phyloP scores from a whole-genome alignment of 2,113 vertebrate genomes.

The Argyrosomus japonicus region DNA sequence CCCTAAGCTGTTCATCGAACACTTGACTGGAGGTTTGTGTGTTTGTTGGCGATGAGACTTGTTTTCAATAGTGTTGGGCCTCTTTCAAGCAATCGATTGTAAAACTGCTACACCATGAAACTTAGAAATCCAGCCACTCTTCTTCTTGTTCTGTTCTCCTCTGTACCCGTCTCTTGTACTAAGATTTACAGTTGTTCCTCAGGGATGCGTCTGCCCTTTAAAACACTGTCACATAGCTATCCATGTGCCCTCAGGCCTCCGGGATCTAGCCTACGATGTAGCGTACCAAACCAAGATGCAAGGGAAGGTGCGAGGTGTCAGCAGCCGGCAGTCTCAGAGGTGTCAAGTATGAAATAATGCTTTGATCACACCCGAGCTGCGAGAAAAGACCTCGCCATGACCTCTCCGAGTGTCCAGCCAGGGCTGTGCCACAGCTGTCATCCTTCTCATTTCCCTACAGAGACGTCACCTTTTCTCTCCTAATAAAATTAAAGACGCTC shows the following conservation, averaged over 20 bases:
- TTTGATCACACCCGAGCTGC: slow-evolving; percentile 56
- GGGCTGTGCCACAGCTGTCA: slow-evolving; percentile 60
- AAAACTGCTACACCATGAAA: not conserved
- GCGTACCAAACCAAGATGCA: slow-evolving; percentile 33
- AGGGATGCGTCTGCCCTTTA: slow-evolving; percentile 69
- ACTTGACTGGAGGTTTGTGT: not conserved
- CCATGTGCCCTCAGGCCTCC: slow-evolving; percentile 40
- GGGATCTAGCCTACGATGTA: slow-evolving; percentile 31
- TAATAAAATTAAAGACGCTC: slow-evolving; percentile 67
- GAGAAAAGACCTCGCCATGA: slow-evolving; percentile 54
- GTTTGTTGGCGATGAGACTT: not conserved
- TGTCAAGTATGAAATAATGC: slow-evolving; percentile 76
- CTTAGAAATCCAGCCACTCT: slow-evolving; percentile 10
- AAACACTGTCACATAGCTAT: slow-evolving; percentile 64
- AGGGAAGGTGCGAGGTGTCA: slow-evolving; percentile 49
- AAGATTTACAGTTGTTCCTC: slow-evolving; percentile 64
- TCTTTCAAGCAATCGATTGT: slow-evolving; percentile 4
- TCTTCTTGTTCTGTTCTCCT: slow-evolving; percentile 14
- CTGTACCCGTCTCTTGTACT: slow-evolving; percentile 22
- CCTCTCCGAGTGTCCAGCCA: slow-evolving; percentile 54
- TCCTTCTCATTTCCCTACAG: slow-evolving; percentile 64
- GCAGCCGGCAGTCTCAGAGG: slow-evolving; percentile 56
- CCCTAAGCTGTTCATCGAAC: not conserved
- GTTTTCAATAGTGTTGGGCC: not conserved
- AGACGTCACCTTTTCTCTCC: slow-evolving; percentile 46